A percentile compares a stretch with the other conserved stretches of the same genome.
Conservation (phyloP, 92 coral and sea anemone species). For the Umimayanthus kanabou region DNA sequence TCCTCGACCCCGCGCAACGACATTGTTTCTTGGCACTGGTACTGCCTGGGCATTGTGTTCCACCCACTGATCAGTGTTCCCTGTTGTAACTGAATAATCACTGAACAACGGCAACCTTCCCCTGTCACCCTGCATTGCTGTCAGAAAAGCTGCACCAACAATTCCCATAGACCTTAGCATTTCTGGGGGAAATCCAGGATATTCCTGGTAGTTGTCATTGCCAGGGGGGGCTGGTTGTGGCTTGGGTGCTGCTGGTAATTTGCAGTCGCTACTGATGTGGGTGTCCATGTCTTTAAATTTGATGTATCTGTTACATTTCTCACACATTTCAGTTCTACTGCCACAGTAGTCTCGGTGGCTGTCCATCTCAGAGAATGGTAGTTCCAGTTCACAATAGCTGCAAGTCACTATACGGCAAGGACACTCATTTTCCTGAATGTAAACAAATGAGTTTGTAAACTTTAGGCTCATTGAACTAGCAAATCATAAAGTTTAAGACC, state of each 20-base stretch:
- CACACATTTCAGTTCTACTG: slow-evolving; percentile 90
- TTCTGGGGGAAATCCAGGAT: slow-evolving; percentile 27
- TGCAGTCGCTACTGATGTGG: slow-evolving; percentile 72
- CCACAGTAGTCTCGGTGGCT: slow-evolving; percentile 91
- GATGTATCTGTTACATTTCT: slow-evolving; percentile 73
- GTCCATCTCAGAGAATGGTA: slow-evolving; percentile 72
- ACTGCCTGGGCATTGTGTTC: slow-evolving; percentile 13
- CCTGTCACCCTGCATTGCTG: slow-evolving; percentile 34
- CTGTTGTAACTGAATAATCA: slow-evolving; percentile 8
- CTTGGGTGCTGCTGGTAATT: slow-evolving; percentile 54
- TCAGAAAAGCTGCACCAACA: slow-evolving; percentile 24
- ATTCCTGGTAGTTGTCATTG: background rate
- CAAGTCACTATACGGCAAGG: slow-evolving; percentile 70
- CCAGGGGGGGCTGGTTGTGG: background rate
- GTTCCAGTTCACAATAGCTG: slow-evolving; percentile 79
- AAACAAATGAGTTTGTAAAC: background rate
- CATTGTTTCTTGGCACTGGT: slow-evolving; percentile 19
- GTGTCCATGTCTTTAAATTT: slow-evolving; percentile 73
- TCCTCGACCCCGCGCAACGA: slow-evolving; percentile 47
- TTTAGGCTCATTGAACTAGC: too few species aligned
- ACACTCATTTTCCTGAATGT: slow-evolving; percentile 71
- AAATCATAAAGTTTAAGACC: too few species aligned
- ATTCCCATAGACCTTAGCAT: slow-evolving; percentile 43
- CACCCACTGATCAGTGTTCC: background rate
- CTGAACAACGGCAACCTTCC: background rate